phyloP scores from a whole-genome alignment of 2,113 vertebrate genomes.

The Puffinus mauretanicus region DNA sequence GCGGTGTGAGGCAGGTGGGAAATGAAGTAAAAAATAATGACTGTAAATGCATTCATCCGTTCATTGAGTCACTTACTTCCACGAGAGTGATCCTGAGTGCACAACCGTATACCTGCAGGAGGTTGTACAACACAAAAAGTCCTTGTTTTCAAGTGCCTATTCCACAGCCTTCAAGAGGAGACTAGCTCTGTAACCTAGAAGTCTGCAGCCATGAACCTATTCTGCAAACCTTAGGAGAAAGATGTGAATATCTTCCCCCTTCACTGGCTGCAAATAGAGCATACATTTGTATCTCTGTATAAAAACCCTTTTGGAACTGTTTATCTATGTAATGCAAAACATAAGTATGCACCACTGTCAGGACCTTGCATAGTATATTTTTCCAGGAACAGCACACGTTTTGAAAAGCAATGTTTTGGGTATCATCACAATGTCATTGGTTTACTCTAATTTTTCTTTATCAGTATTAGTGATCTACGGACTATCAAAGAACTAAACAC shows the following conservation, averaged over 20 bases:
- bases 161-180: background rate
- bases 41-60: background rate
- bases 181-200: background rate
- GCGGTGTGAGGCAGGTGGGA: background rate
- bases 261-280: background rate
- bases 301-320: background rate
- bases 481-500: background rate
- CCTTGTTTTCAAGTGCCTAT: background rate
- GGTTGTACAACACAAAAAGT: background rate
- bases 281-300: background rate
- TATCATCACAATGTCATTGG: background rate
- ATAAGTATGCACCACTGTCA: background rate
- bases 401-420: background rate
- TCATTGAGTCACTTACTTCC: background rate
- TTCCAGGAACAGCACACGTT: background rate
- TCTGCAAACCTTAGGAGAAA: background rate
- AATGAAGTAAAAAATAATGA: background rate
- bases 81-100: background rate
- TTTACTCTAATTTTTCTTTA: background rate
- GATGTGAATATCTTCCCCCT: background rate
- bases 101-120: background rate
- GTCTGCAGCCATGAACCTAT: background rate
- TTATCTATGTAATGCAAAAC: background rate
- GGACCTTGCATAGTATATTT: background rate
- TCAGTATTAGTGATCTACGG: background rate